These are phyloP conservation scores for Triplophysa rosa DNA, from an alignment of 2,113 vertebrate genomes.

Conservation along the genomic window DNA sequence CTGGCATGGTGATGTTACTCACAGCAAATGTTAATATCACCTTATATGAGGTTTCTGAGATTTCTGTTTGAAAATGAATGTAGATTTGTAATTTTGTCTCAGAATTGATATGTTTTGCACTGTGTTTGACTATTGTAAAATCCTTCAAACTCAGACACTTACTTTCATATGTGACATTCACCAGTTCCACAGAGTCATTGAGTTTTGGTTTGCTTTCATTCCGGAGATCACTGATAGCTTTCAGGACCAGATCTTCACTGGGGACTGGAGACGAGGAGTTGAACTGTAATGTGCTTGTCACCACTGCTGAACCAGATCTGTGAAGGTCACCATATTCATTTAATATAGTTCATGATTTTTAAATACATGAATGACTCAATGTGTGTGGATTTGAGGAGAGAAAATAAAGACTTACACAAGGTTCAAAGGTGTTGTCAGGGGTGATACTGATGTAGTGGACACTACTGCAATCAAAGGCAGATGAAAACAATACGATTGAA, in stretches of 20 bases:
- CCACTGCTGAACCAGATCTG: not conserved
- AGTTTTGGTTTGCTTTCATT: not conserved
- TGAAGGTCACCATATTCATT: not conserved
- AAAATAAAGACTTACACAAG: not conserved
- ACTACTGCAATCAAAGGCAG: not conserved
- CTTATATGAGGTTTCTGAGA: constrained; percentile 7
- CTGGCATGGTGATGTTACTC: not conserved
- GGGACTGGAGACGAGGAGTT: not conserved
- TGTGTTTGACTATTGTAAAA: not conserved
- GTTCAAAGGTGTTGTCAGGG: not conserved
- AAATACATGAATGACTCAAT: not conserved
- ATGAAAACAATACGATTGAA: not conserved
- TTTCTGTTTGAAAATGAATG: constrained; percentile 7
- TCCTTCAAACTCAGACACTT: not conserved
- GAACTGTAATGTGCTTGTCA: not conserved
- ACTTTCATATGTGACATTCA: constrained; percentile 8
- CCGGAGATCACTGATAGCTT: not conserved
- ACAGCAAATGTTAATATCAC: not conserved
- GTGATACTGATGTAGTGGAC: not conserved
- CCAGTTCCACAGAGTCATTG: not conserved
- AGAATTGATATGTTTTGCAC: too few relatives aligned
- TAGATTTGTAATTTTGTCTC: not conserved
- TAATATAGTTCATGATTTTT: too few relatives aligned
- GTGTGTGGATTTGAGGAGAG: not conserved
- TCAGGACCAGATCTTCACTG: constrained; percentile 25